Base-by-base conservation (phyloP, 2,888 invertebrate genomes). In the Cheilosia vulpina region DNA sequence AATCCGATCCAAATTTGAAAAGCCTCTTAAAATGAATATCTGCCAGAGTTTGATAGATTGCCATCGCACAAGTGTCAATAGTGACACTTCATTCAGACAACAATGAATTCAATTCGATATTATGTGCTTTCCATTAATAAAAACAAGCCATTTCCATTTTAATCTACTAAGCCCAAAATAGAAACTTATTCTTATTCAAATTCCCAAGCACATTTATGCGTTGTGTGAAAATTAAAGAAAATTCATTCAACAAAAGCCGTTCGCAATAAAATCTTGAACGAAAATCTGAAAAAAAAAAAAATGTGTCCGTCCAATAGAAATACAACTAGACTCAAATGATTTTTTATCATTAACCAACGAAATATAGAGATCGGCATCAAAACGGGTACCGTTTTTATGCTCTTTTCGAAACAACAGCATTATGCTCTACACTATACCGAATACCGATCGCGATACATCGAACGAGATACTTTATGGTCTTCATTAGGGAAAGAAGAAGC, bases 401-500 rank as follows among this genome's bases (percentile, higher is more conserved):
- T 15, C 41, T 19, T 27, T 21, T 72, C 17, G 17, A 79, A 72
- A 11, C 73, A 73, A 73, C 73, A 79, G 24, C 79, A 73, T 27
- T 52, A 60, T 72, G 60, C 31, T 65, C 65, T 72, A 45, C 17
- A 45, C 50, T 13, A 2, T 9, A 68, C 62, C 65, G 52, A 50
- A 17, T 71, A 50, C 17, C 62, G 15, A 15, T 17, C 11, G 34
- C 19, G 45, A 65, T 38, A 47, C 65, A 65, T 4, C 15, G 57
- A 66, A 69, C 62, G 68, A 83, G 78, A 83, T 83, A 78, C 68
- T 80, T 84, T 80, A 75, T 84, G 71, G 84, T 55, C 72, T 80
- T 80, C 80, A 75, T 84, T 84, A 80, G 66, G 52, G 71, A 75
- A 57, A 66, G 58, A 79, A 75, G 83, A 83, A 84, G 84, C 84